Percentiles rank a stretch among this genome's conserved stretches.
Conservation (phyloP, 1,140 invertebrate genomes). For the Acromyrmex heyeri region DNA sequence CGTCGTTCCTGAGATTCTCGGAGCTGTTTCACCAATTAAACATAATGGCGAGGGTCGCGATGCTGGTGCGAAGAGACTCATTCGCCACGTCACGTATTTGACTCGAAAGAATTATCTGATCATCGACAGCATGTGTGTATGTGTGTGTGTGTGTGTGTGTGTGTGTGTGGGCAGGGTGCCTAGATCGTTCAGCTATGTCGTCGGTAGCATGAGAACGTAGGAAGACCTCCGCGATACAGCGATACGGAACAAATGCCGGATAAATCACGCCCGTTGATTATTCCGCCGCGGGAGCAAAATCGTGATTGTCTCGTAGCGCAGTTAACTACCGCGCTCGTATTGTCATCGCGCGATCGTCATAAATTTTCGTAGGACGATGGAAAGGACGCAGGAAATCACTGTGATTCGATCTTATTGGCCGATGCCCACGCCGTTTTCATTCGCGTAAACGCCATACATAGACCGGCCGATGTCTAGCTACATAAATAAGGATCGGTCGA, state of each 20-base stretch:
- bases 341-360: neutral
- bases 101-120: slow-evolving; percentile 36
- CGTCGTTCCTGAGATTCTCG: slow-evolving; percentile 20
- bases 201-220: neutral
- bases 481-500: slow-evolving; percentile 60
- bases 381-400: neutral
- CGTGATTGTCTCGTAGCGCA: slow-evolving; percentile 24
- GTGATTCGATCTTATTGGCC: neutral
- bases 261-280: slow-evolving; percentile 39
- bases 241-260: slow-evolving; percentile 30
- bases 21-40: slow-evolving; percentile 48
- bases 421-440: slow-evolving; percentile 62
- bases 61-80: slow-evolving; percentile 19
- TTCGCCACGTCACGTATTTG: slow-evolving; percentile 8
- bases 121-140: neutral
- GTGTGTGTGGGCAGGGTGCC: neutral
- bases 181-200: neutral
- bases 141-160: too few relatives aligned
- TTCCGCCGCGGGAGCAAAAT: slow-evolving; percentile 8
- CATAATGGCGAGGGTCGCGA: slow-evolving; percentile 8
- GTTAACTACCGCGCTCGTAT: slow-evolving; percentile 12
- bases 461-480: slow-evolving; percentile 37
- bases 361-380: slow-evolving; percentile 15
- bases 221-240: slow-evolving; percentile 1
- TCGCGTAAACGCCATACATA: slow-evolving; percentile 54